These are phyloP conservation scores for Formica exsecta DNA, from an alignment of 1,140 invertebrate species.

Conservation along the genomic window DNA sequence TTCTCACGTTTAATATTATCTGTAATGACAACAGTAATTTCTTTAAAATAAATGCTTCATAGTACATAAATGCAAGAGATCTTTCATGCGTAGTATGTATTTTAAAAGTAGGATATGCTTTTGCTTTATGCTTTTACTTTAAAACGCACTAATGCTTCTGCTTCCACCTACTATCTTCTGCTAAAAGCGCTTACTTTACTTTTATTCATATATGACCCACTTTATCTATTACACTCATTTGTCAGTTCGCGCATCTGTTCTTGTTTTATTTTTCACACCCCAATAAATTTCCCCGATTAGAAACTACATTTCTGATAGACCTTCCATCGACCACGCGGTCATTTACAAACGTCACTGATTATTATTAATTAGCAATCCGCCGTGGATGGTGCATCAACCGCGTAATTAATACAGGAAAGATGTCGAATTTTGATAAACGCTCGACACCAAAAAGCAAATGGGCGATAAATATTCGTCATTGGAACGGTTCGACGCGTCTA, in stretches of 20 bases:
- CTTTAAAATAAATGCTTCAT: constrained; percentile 6
- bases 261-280: constrained; percentile 20
- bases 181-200: constrained; percentile 27
- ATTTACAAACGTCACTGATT: constrained; percentile 38
- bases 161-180: not conserved
- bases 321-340: not conserved
- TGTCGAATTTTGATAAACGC: constrained; percentile 75
- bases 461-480: constrained; percentile 77
- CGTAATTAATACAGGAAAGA: constrained; percentile 50
- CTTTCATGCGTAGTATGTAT: constrained; percentile 1
- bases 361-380: constrained; percentile 40
- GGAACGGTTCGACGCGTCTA: constrained; percentile 70
- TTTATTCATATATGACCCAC: constrained; percentile 25
- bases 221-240: constrained; percentile 43
- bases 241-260: constrained; percentile 33
- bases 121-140: constrained; percentile 14
- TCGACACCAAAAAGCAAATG: constrained; percentile 67
- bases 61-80: not conserved
- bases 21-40: not conserved
- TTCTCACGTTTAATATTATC: not conserved
- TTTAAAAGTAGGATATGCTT: not conserved
- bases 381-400: not conserved
- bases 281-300: constrained; percentile 39
- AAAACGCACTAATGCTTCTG: not conserved
- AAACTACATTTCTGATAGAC: constrained; percentile 30